Evolutionary conservation across 2,797 vertebrate genomes (phyloP).

Genomic region (Alectoris magna): DNA sequence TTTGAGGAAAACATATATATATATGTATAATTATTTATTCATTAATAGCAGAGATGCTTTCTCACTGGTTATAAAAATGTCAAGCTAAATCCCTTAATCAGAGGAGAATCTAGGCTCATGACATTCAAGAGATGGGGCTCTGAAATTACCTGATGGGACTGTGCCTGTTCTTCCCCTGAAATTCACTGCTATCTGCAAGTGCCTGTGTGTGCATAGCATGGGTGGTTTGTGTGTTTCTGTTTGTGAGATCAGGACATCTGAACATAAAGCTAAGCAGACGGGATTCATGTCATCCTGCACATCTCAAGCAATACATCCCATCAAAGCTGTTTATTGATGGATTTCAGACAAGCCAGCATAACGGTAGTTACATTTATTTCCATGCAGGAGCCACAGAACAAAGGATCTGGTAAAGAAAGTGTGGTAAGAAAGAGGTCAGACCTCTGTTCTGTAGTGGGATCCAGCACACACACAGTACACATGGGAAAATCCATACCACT

Average conservation of each 20-base stretch:
- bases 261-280: slow-evolving; percentile 4
- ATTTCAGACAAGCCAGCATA: neutral
- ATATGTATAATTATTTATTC: neutral
- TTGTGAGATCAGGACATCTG: neutral
- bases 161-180: neutral
- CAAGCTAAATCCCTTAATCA: neutral
- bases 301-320: slow-evolving; percentile 25
- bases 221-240: neutral
- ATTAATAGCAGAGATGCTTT: neutral
- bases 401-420: neutral
- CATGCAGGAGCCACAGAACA: neutral
- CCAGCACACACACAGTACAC: neutral
- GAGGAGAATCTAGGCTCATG: neutral
- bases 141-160: neutral
- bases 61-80: neutral
- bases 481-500: neutral
- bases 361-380: neutral
- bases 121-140: neutral
- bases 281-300: neutral
- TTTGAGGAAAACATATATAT: neutral
- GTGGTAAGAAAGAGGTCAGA: neutral
- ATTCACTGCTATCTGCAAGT: neutral
- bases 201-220: neutral
- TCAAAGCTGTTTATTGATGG: slow-evolving; percentile 2
- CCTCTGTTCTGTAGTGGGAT: neutral